Percentiles rank a stretch among this genome's conserved stretches.
These are phyloP conservation scores for Anolis apletophallus DNA, from an alignment of 2,797 vertebrate genomes.

Conservation along the genomic window DNA sequence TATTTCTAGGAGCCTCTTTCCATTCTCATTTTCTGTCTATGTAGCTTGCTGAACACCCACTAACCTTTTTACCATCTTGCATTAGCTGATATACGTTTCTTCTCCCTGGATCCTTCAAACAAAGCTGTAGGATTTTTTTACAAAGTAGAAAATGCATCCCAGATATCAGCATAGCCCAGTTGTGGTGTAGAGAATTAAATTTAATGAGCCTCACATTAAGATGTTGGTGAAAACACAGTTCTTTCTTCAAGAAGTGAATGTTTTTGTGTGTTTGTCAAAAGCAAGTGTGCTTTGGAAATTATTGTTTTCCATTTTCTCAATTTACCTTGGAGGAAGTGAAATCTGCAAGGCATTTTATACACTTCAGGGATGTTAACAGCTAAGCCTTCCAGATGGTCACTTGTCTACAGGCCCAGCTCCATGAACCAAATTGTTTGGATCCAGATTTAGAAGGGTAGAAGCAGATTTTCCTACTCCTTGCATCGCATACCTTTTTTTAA, in stretches of 20 bases:
- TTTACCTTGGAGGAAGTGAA: not conserved
- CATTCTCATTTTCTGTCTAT: not conserved
- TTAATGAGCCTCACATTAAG: constrained; percentile 15
- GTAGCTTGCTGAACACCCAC: constrained; percentile 1
- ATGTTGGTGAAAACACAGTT: constrained; percentile 20
- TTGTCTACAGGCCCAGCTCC: not conserved
- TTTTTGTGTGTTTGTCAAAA: not conserved
- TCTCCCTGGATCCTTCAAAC: constrained; percentile 6
- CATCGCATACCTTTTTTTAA: not conserved
- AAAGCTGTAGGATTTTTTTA: constrained; percentile 17
- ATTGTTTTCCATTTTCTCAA: constrained; percentile 37
- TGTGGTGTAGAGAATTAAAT: constrained; percentile 24
- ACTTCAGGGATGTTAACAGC: constrained; percentile 7
- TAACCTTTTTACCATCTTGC: not conserved
- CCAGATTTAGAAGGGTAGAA: not conserved
- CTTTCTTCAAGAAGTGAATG: not conserved
- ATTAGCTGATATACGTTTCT: not conserved
- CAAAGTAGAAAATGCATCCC: constrained; percentile 6
- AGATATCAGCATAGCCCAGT: constrained; percentile 29
- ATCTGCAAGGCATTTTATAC: constrained; percentile 17
- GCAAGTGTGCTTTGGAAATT: constrained; percentile 34
- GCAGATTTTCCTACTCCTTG: not conserved
- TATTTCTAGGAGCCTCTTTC: not conserved
- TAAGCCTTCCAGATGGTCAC: not conserved
- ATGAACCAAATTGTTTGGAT: not conserved